These are phyloP conservation scores for Meteorus colon DNA, from an alignment of 2,888 invertebrate species.

Conservation along the genomic window DNA sequence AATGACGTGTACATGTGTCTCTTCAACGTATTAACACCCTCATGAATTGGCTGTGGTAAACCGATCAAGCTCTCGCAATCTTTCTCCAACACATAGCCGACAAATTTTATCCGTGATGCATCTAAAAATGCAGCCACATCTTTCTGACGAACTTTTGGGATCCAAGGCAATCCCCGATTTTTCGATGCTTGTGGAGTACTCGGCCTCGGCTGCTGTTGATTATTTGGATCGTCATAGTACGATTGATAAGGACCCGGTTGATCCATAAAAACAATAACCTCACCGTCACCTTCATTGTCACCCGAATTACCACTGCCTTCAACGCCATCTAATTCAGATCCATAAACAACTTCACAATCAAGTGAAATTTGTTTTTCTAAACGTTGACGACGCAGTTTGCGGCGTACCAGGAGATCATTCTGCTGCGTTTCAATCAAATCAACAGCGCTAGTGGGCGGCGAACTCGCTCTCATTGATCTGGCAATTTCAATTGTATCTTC, in stretches of 20 bases:
- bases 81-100: slow-evolving; percentile 92
- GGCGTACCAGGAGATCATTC: slow-evolving; percentile 64
- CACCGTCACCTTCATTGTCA: slow-evolving; percentile 75
- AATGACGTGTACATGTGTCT: slow-evolving; percentile 94
- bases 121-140: slow-evolving; percentile 95
- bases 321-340: slow-evolving; percentile 67
- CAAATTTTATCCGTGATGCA: slow-evolving; percentile 93
- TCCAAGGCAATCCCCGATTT: slow-evolving; percentile 87
- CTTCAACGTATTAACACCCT: slow-evolving; percentile 93
- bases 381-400: slow-evolving; percentile 70
- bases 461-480: slow-evolving; percentile 93
- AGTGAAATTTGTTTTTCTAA: slow-evolving; percentile 94
- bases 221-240: slow-evolving; percentile 71
- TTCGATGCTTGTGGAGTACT: slow-evolving; percentile 72
- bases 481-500: slow-evolving; percentile 98
- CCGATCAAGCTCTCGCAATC: slow-evolving; percentile 94
- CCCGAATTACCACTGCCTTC: slow-evolving; percentile 78
- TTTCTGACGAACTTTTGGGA: slow-evolving; percentile 94
- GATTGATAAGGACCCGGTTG: slow-evolving; percentile 58
- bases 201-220: slow-evolving; percentile 70
- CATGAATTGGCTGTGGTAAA: slow-evolving; percentile 96
- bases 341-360: slow-evolving; percentile 81
- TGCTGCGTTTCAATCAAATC: slow-evolving; percentile 92
- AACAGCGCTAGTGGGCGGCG: slow-evolving; percentile 94
- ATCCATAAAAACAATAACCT: slow-evolving; percentile 69